Percentiles rank a stretch among this genome's conserved stretches.
phyloP scores from a whole-genome alignment of 2,888 invertebrate genomes.

The Callimorpha dominula region DNA sequence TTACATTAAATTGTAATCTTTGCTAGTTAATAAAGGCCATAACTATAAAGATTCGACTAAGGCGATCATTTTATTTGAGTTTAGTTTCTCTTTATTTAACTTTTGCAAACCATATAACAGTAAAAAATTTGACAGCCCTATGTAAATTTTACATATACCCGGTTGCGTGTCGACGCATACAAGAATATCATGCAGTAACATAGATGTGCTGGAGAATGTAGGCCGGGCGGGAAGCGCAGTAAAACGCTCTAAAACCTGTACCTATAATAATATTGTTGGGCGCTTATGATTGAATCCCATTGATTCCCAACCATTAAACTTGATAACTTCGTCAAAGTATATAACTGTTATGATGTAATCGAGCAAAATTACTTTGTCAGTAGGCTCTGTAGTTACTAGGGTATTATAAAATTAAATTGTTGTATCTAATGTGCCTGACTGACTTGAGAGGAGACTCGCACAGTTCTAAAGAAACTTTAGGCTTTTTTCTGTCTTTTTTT shows the following conservation, averaged over 20 bases:
- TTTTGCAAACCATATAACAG: neutral
- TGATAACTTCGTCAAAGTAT: slow-evolving; percentile 26
- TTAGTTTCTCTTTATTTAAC: neutral
- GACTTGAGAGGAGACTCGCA: neutral
- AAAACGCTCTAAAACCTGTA: slow-evolving; percentile 38
- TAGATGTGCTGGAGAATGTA: slow-evolving; percentile 19
- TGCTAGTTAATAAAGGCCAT: neutral
- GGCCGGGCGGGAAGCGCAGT: slow-evolving; percentile 42
- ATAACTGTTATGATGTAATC: slow-evolving; percentile 20
- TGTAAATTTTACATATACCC: slow-evolving; percentile 30
- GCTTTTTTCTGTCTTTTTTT: too few relatives aligned
- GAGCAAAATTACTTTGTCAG: slow-evolving; percentile 5
- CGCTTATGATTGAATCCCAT: slow-evolving; percentile 25
- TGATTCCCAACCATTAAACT: slow-evolving; percentile 28
- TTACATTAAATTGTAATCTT: neutral
- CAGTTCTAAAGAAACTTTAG: too few relatives aligned
- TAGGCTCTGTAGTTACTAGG: slow-evolving; percentile 2
- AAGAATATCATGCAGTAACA: slow-evolving; percentile 8
- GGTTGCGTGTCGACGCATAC: slow-evolving; percentile 23
- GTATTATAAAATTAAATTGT: neutral
- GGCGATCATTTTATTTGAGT: too few relatives aligned
- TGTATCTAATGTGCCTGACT: neutral
- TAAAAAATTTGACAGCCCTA: slow-evolving; percentile 32
- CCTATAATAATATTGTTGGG: slow-evolving; percentile 31
- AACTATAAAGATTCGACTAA: neutral